Conservation (phyloP, 2,113 vertebrate genomes). For the Aptenodytes forsteri region DNA sequence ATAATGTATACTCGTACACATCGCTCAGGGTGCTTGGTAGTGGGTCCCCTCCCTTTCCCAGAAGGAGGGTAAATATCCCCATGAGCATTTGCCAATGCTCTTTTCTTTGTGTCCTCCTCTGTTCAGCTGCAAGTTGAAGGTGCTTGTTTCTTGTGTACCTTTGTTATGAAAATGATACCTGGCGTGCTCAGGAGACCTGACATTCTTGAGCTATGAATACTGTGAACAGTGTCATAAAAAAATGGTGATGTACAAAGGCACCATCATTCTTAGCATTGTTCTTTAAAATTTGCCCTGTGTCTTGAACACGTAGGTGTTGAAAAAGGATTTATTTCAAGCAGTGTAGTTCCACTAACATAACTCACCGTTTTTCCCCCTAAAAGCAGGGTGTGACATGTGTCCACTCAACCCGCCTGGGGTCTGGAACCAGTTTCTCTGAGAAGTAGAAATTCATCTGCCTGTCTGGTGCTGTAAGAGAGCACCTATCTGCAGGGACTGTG, state of each 20-base stretch:
- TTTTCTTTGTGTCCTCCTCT: background rate
- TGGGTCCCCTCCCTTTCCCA: background rate
- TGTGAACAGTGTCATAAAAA: background rate
- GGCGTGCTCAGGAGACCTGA: conserved; percentile 1
- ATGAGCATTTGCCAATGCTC: background rate
- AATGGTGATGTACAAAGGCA: background rate
- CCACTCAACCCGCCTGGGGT: background rate
- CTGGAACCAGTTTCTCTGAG: background rate
- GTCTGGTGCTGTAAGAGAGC: background rate
- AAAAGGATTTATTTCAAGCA: background rate
- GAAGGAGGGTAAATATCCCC: background rate
- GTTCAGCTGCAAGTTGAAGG: background rate
- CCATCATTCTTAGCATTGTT: background rate
- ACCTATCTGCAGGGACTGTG: background rate
- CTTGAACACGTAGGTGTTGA: background rate
- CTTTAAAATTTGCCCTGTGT: background rate
- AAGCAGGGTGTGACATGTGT: background rate
- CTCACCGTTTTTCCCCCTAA: background rate
- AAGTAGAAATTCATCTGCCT: background rate
- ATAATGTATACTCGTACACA: too few relatives aligned
- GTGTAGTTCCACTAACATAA: background rate
- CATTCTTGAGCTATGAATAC: conserved; percentile 38
- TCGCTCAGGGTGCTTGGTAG: background rate
- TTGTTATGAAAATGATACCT: conserved; percentile 7
- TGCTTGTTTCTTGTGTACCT: background rate